Conservation (phyloP, 1,140 invertebrate species). For the Papilio polyxenes region DNA sequence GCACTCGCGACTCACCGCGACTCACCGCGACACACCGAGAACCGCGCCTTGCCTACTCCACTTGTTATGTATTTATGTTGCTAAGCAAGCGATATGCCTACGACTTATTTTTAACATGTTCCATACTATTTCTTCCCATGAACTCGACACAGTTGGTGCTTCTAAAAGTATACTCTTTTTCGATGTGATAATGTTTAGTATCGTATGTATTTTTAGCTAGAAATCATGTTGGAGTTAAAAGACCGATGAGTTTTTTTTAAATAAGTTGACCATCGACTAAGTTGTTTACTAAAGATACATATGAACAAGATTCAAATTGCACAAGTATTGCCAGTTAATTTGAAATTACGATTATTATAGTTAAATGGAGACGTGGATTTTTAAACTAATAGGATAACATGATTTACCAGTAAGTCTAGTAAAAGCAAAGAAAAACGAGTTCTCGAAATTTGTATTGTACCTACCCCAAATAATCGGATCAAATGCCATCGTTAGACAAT, state of each 20-base stretch:
- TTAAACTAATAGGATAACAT: neutral
- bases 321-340: neutral
- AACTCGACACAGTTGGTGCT: neutral
- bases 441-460: neutral
- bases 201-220: no score
- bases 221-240: no score
- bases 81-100: neutral
- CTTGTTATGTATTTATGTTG: constrained; percentile 11
- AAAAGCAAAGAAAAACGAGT: neutral
- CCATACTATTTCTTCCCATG: neutral
- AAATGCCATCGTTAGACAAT: neutral
- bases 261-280: no score
- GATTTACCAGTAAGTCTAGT: neutral
- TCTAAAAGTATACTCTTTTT: neutral
- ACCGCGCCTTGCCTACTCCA: neutral
- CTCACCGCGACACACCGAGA: neutral
- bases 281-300: no score
- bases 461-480: neutral
- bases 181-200: neutral
- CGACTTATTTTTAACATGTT: neutral
- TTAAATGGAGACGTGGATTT: neutral
- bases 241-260: no score
- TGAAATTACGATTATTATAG: neutral
- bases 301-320: no score
- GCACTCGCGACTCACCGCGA: neutral